Evolutionary conservation across 2,797 vertebrate species (phyloP), one percentile per base, ranked within the genome.

Genomic region (Phoeniculus purpureus): DNA sequence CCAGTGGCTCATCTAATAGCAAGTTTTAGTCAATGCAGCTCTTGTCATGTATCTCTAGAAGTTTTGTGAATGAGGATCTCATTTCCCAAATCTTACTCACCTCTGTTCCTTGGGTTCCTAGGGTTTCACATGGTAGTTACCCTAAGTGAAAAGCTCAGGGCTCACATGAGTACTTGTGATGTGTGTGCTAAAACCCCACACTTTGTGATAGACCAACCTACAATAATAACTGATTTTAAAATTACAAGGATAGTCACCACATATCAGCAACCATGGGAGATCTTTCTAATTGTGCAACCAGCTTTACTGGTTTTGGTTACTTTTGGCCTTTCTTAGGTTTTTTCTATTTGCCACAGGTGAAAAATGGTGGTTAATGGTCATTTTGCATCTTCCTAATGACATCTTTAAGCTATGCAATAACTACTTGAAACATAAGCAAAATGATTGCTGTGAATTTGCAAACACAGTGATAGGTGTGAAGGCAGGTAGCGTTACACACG

Each of bases 351-450:
- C 23, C n/a, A 17, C 55, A 81, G 56, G 13, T 26, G 43, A 60
- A 73, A 89, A 89, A 58, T 47, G 19, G 17, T 75, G 43, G 77
- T 90, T 58, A 84, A 86, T 48, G 47, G 64, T 66, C 77, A 71
- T 70, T 80, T n/a, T 64, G 66, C 83, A 81, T 67, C 59, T 71
- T 37, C 13, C 45, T 81, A 84, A 86, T 84, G 71, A 92, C 71
- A 55, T 43, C 87, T 70, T 76, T 73, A 76, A 74, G 59, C 37
- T 59, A 4, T 43, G 45, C 55, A 74, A 86, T 51, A 75, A 48
- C 45, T 45, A 55, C 34, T 15, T 23, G 58, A 92, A 91, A 51
- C 60, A 45, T 54, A 61, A 78, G 27, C 52, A 52, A 86, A 89
- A 89, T 81, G 73, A 56, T 45, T 51, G 31, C 68, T 79, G 79